Evolutionary conservation across 2,113 vertebrate genomes (phyloP), one percentile per base, ranked within the genome.

Genomic region (Phylloscopus trochilus): DNA sequence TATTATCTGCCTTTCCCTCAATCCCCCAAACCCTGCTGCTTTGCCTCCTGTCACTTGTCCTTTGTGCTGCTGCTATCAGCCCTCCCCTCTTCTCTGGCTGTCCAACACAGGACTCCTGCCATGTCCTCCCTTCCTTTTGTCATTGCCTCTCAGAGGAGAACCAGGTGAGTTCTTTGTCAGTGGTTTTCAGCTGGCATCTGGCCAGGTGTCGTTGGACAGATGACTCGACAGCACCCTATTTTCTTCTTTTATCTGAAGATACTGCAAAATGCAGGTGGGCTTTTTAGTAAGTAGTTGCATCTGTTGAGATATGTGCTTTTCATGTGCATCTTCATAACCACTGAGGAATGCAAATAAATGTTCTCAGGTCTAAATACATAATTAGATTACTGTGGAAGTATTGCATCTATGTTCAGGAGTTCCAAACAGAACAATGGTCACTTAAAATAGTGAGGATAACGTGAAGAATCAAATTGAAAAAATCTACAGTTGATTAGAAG

Each of bases 191-290:
- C 51, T 75, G 81, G 39, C 60, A 59, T 35, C 47, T 78, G 23
- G 53, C 47, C 87, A 52, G 58, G 3, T 63, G n/a, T 21, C 77
- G 20, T 39, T 70, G 64, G 59, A 84, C 52, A 67, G 15, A 12
- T 75, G 64, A 58, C 37, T 62, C 0, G 0, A 59, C 19, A 47
- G 35, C 13, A 16, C 31, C 2, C 0, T 19, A 27, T 81, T 72
- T 75, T 87, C 66, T 55, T 52, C 58, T 30, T 59, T 47, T 60
- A 44, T 51, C 62, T 82, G 74, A 75, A 87, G 33, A 39, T 51
- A 35, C 47, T 62, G 73, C 22, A 69, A 89, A 91, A 87, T 33
- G 16, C 47, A 63, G 39, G 37, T 47, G 52, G 39, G 23, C 4
- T 87, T 84, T 78, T 53, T 33, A 63, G 26, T 46, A 66, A 70